Conservation (phyloP, 2,888 invertebrate species). For the Pollenia angustigena region DNA sequence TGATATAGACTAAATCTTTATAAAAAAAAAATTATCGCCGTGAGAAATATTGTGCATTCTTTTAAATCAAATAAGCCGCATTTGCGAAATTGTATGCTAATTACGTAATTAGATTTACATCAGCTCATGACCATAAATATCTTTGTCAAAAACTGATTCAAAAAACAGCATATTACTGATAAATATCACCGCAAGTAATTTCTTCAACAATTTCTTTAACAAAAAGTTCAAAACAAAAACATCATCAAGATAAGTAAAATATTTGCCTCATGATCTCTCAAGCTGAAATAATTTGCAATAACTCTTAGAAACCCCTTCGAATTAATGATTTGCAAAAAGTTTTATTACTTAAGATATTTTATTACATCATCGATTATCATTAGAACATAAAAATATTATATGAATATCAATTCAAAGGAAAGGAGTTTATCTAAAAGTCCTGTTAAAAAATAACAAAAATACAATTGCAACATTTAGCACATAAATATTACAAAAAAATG, state of each 20-base stretch:
- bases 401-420: conserved; percentile 1
- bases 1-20: too few species aligned
- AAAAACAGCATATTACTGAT: conserved; percentile 4
- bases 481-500: conserved; percentile 39
- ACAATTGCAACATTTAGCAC: conserved; percentile 10
- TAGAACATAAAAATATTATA: conserved; percentile 12
- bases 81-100: conserved; percentile 35
- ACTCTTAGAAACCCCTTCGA: neutral
- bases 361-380: conserved; percentile 52
- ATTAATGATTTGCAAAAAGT: neutral
- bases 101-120: conserved; percentile 48
- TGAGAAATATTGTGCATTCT: too few species aligned
- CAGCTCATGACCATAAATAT: neutral
- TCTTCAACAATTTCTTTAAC: neutral
- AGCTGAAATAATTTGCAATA: neutral
- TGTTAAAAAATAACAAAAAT: neutral
- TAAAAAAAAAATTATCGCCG: too few species aligned
- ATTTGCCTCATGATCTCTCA: neutral
- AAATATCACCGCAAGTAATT: neutral
- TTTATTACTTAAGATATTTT: conserved; percentile 33
- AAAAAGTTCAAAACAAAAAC: conserved; percentile 16
- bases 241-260: conserved; percentile 6
- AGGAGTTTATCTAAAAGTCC: neutral
- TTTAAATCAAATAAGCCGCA: too few species aligned
- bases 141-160: neutral